Base-by-base conservation (phyloP, 2,797 vertebrate genomes). In the Astyanax mexicanus region DNA sequence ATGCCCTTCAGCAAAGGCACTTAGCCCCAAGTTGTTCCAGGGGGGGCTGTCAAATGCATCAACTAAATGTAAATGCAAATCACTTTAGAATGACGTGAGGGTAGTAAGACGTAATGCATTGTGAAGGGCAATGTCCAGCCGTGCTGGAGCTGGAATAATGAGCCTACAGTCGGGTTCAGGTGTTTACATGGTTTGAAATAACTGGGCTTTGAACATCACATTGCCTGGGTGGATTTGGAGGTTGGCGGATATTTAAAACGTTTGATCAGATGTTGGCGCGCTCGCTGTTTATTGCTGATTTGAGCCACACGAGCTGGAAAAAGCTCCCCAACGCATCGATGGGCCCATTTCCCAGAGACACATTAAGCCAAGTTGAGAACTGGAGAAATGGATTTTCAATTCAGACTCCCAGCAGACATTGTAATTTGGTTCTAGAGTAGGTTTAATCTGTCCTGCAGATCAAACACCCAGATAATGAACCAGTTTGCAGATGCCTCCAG, bases 331-430 rank as follows among this genome's bases (percentile, higher is more conserved):
- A 13, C 4, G 35, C 51, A 47, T 66, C 69, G 10, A 35, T 49
- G 68, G 74, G 69, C 75, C 61, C 40, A 51, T 58, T 66, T 78
- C 69, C 75, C 61, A 57, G 61, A 70, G 60, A 78, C 52, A 49
- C 75, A 72, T 78, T 78, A 78, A 66, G 51, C 75, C 69, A 23
- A 78, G 51, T 40, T 69, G 19, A 58, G 76, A 72, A 49, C 40
- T 64, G 32, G n/a, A n/a, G n/a, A 71, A 77, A 72, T 64, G 60
- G 68, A 77, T 70, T 70, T 77, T 57, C 49, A 66, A 64, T 67
- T 15, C 49, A 49, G 38, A 60, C 57, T 78, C 61, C 69, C 62
- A 65, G 21, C 38, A 42, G 51, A 8, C 51, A 15, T 62, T 47
- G 51, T 49, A 49, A 65, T 65, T 47, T 52, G 19, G 27, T 47